Percentiles rank a stretch among this genome's conserved stretches.
phyloP scores from a whole-genome alignment of 1,140 invertebrate genomes.

The Zaprionus capensis region DNA sequence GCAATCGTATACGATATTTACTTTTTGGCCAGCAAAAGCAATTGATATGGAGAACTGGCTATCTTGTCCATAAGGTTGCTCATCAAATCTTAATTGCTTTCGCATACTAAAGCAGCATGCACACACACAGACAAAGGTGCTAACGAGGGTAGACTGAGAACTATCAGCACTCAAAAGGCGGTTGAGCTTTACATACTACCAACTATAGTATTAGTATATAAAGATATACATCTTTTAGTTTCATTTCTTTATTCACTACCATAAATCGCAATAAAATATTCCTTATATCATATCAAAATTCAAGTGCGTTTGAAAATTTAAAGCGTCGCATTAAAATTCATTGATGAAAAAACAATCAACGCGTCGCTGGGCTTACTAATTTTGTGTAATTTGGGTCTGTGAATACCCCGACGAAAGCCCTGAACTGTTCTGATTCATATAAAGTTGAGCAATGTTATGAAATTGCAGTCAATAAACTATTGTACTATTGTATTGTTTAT shows the following conservation, averaged over 20 bases:
- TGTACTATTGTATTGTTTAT: background rate
- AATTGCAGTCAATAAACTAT: conserved; percentile 30
- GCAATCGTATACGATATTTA: conserved; percentile 48
- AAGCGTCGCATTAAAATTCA: conserved; percentile 15
- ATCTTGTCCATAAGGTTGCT: conserved; percentile 37
- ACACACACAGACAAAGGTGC: background rate
- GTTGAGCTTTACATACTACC: background rate
- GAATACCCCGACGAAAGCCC: conserved; percentile 4
- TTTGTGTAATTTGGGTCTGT: conserved; percentile 15
- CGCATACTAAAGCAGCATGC: conserved; percentile 18
- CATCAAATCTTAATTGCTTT: conserved; percentile 42
- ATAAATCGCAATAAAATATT: background rate
- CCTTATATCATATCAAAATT: background rate
- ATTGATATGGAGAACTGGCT: conserved; percentile 50
- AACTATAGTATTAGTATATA: no score
- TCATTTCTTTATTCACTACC: background rate
- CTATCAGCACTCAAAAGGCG: background rate
- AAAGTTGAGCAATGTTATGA: conserved; percentile 14
- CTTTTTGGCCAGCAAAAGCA: conserved; percentile 28
- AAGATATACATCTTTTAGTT: no score
- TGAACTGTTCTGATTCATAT: conserved; percentile 26
- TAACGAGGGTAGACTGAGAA: conserved; percentile 15
- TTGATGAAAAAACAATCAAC: conserved; percentile 8
- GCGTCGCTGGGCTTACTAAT: conserved; percentile 24
- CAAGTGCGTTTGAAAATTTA: background rate